A percentile compares a stretch with the other conserved stretches of the same genome.
phyloP scores from a whole-genome alignment of 2,888 invertebrate species.

The Schrankia costaestrigalis region DNA sequence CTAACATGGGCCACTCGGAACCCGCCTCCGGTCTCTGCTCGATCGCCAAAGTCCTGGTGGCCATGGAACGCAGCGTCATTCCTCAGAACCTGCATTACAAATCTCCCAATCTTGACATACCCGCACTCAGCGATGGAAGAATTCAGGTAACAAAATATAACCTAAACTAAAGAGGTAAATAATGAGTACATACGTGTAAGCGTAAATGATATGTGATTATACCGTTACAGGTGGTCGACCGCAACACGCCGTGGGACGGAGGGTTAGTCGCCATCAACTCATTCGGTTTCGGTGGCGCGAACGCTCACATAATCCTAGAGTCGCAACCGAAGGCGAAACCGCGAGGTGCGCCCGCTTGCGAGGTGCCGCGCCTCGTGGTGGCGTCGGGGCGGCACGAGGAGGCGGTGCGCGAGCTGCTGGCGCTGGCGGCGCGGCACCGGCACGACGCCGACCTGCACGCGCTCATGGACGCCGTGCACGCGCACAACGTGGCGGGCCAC shows the following conservation, averaged over 20 bases:
- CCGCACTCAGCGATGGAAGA: conserved; percentile 93
- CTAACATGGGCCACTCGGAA: conserved; percentile 99
- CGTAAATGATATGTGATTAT: background rate
- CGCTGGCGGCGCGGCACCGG: conserved; percentile 80
- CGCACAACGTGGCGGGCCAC: conserved; percentile 86
- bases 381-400: conserved; percentile 93
- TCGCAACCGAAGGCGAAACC: conserved; percentile 81
- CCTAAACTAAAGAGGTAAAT: background rate
- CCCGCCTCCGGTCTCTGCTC: conserved; percentile 95
- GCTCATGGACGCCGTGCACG: conserved; percentile 87
- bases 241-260: conserved; percentile 91
- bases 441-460: conserved; percentile 88
- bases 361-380: conserved; percentile 77
- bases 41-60: conserved; percentile 92
- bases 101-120: conserved; percentile 93
- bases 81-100: conserved; percentile 95
- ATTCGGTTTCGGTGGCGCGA: conserved; percentile 99
- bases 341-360: conserved; percentile 75
- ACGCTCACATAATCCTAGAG: conserved; percentile 93
- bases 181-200: too few species aligned
- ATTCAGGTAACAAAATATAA: conserved; percentile 81
- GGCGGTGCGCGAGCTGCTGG: conserved; percentile 85
- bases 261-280: conserved; percentile 97
- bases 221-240: conserved; percentile 86
- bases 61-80: conserved; percentile 94